Evolutionary conservation across 2,797 vertebrate genomes (phyloP).

Genomic region (Girardinus metallicus): DNA sequence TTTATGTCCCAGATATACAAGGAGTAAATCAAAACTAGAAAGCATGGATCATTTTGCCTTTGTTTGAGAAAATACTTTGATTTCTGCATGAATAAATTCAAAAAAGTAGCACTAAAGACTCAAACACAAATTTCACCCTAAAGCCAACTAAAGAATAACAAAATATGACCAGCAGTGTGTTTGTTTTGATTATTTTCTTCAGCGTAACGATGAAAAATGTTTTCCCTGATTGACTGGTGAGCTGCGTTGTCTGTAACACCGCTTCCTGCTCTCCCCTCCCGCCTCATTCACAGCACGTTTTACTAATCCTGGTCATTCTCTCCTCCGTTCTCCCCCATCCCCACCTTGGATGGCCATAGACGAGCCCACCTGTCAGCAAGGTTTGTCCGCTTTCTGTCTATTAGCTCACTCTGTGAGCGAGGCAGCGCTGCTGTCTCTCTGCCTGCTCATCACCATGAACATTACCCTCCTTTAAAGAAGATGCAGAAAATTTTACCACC

Average conservation of each 20-base stretch:
- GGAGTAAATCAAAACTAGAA: not conserved
- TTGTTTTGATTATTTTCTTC: not conserved
- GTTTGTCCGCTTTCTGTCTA: slow-evolving; percentile 86
- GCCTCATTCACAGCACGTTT: slow-evolving; percentile 51
- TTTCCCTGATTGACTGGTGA: slow-evolving; percentile 7
- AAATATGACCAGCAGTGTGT: not conserved
- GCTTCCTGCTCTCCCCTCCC: slow-evolving; percentile 20
- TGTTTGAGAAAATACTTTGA: not conserved
- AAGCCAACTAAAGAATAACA: not conserved
- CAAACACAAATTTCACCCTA: not conserved
- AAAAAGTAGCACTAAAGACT: not conserved
- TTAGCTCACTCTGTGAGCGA: slow-evolving; percentile 71
- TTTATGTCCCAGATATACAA: not conserved
- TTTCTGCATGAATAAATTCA: not conserved
- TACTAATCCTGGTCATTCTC: slow-evolving; percentile 80
- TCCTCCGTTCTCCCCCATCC: slow-evolving; percentile 81
- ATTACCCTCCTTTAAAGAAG: slow-evolving; percentile 11
- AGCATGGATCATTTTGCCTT: not conserved
- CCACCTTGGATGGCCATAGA: slow-evolving; percentile 84
- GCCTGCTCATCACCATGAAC: slow-evolving; percentile 64
- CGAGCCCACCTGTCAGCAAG: slow-evolving; percentile 84
- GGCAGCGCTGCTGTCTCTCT: slow-evolving; percentile 68
- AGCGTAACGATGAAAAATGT: not conserved
- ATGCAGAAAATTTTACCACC: not conserved
- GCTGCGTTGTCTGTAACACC: slow-evolving; percentile 17